Percentiles rank a stretch among this genome's conserved stretches.
phyloP scores from a whole-genome alignment of 2,888 invertebrate species.

The Macrophya annulata region DNA sequence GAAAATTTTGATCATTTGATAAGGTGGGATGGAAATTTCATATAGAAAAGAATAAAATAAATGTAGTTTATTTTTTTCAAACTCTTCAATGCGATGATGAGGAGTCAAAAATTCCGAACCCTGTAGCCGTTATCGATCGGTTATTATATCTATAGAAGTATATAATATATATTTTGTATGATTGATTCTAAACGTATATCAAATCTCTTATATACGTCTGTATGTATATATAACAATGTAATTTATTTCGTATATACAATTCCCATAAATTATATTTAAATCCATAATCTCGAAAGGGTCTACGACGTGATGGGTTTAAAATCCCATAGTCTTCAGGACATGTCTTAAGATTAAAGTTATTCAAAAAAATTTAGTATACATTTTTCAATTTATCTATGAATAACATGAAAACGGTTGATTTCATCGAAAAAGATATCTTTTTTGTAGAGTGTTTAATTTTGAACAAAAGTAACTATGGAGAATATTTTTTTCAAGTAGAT shows the following conservation, averaged over 20 bases:
- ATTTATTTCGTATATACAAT: neutral
- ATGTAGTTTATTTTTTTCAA: too few relatives aligned
- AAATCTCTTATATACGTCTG: neutral
- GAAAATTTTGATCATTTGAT: neutral
- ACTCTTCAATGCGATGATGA: neutral
- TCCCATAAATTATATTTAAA: neutral
- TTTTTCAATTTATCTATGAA: too few relatives aligned
- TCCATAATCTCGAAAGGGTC: neutral
- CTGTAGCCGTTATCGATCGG: neutral
- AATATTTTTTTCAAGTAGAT: too few relatives aligned
- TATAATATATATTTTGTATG: neutral
- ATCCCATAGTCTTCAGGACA: neutral
- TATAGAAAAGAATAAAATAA: too few relatives aligned
- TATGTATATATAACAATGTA: neutral
- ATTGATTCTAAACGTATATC: slow-evolving; percentile 9
- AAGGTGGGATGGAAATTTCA: too few relatives aligned
- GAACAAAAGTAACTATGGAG: too few relatives aligned
- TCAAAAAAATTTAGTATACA: too few relatives aligned
- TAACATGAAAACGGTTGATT: too few relatives aligned
- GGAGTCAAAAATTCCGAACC: neutral
- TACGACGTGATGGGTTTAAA: neutral
- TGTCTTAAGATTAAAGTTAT: too few relatives aligned
- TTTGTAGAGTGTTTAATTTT: too few relatives aligned
- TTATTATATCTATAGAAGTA: neutral
- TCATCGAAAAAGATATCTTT: too few relatives aligned